Evolutionary conservation across 1,140 invertebrate genomes (phyloP).

Genomic region (Pentalonia nigronervosa): DNA sequence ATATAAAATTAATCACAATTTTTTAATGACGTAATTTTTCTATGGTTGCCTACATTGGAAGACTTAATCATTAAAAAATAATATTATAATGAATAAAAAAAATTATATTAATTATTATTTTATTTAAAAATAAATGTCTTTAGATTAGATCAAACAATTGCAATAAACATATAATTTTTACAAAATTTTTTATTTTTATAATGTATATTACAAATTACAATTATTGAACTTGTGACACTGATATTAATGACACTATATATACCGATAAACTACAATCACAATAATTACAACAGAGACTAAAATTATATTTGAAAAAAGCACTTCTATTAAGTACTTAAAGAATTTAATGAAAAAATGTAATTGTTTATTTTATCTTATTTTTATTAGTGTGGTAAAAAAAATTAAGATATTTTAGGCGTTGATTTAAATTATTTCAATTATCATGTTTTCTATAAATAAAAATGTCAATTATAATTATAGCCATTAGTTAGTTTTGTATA

Average conservation of each 20-base stretch:
- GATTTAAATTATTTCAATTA: background rate
- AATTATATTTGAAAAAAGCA: background rate
- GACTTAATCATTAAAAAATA: conserved; percentile 32
- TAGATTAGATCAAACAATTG: background rate
- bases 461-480: background rate
- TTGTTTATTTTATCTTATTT: background rate
- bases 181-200: background rate
- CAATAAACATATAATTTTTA: background rate
- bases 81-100: background rate
- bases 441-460: background rate
- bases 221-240: background rate
- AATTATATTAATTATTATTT: background rate
- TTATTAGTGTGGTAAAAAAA: background rate
- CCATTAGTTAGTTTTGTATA: background rate
- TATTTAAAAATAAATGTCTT: conserved; percentile 9
- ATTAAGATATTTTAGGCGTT: background rate
- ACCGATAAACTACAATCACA: background rate
- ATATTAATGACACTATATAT: conserved; percentile 1
- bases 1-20: background rate
- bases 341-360: background rate
- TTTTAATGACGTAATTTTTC: background rate
- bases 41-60: conserved; percentile 3
- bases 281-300: background rate
- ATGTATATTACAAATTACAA: conserved; percentile 8
- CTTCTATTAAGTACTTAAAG: background rate